These are phyloP conservation scores for Phyllostomus discolor DNA, from an alignment of 2,113 vertebrate genomes.

Conservation along the genomic window DNA sequence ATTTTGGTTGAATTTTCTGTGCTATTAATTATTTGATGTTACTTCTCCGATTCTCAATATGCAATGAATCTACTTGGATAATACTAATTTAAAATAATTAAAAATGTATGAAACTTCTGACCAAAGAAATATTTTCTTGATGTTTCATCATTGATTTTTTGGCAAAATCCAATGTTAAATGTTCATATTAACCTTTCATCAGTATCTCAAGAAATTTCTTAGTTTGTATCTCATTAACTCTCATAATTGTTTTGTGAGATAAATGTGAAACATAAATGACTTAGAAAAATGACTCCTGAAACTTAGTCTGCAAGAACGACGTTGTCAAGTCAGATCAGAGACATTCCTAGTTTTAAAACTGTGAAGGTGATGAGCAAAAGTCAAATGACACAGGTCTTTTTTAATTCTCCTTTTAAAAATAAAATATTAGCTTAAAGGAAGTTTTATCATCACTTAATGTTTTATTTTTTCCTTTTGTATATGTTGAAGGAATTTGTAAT, in stretches of 20 bases:
- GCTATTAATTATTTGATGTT: not conserved
- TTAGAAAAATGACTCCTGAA: not conserved
- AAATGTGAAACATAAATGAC: not conserved
- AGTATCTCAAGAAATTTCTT: not conserved
- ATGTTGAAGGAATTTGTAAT: not conserved
- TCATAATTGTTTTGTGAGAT: not conserved
- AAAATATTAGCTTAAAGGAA: constrained; percentile 64
- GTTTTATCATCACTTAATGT: not conserved
- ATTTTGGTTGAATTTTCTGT: not conserved
- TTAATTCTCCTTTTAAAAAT: constrained; percentile 61
- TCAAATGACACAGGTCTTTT: constrained; percentile 33
- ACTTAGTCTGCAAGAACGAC: not conserved
- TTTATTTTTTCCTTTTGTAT: not conserved
- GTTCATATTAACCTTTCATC: not conserved
- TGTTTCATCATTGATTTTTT: not conserved
- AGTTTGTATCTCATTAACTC: not conserved
- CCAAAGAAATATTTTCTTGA: not conserved
- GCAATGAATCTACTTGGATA: not conserved
- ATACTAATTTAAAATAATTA: not conserved
- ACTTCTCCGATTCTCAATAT: not conserved
- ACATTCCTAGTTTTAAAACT: not conserved
- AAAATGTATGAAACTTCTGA: not conserved
- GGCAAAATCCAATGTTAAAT: not conserved
- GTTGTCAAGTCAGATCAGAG: not conserved
- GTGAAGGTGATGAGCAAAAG: not conserved